Percentiles rank a stretch among this genome's conserved stretches.
These are phyloP conservation scores for Agrilus mali DNA, from an alignment of 2,888 invertebrate genomes.

Conservation along the genomic window DNA sequence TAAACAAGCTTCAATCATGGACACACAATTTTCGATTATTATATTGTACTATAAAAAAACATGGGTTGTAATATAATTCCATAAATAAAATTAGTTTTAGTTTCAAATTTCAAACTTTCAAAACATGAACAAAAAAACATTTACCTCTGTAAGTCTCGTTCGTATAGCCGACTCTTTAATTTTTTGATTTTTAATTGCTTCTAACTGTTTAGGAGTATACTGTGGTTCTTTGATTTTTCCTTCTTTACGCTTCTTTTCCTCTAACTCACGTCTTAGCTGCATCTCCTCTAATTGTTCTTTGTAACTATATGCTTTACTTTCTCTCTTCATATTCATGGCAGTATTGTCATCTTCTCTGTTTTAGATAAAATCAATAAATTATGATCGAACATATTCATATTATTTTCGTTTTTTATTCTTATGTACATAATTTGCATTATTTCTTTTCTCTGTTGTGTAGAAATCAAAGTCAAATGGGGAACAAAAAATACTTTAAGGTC, in stretches of 20 bases:
- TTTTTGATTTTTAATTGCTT: slow-evolving; percentile 73
- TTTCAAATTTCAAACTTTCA: background rate
- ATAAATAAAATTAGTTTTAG: no score
- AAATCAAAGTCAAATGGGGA: no score
- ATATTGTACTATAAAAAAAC: slow-evolving; percentile 27
- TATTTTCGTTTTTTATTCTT: no score
- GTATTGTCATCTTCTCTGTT: slow-evolving; percentile 37
- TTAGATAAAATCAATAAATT: background rate
- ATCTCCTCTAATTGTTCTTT: slow-evolving; percentile 94
- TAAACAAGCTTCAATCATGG: slow-evolving; percentile 38
- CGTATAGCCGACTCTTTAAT: slow-evolving; percentile 75
- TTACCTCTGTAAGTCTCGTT: slow-evolving; percentile 49
- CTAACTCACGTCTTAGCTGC: slow-evolving; percentile 82
- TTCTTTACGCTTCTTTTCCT: slow-evolving; percentile 72
- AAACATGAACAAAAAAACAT: slow-evolving; percentile 20
- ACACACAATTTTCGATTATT: slow-evolving; percentile 34
- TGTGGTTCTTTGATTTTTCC: slow-evolving; percentile 60
- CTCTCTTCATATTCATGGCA: slow-evolving; percentile 76
- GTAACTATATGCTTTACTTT: slow-evolving; percentile 93
- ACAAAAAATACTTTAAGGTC: no score
- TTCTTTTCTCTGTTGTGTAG: no score
- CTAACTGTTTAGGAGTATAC: slow-evolving; percentile 81
- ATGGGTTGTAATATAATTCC: background rate
- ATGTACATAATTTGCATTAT: no score
- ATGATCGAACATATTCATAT: no score